Base-by-base conservation (phyloP, 2,113 vertebrate genomes). In the Gobiocypris rarus region DNA sequence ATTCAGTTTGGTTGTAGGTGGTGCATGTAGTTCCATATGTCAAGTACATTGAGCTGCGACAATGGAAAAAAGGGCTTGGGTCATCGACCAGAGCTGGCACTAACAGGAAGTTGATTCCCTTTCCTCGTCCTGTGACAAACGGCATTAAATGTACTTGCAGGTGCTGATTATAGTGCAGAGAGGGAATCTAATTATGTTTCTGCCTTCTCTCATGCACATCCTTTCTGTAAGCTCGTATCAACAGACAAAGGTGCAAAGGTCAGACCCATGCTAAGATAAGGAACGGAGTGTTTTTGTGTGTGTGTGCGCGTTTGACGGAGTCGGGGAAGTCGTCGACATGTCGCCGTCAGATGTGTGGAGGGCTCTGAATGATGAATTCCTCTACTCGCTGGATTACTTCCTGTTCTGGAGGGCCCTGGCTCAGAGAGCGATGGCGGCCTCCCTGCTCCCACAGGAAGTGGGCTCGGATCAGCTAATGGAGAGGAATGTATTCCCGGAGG, bases 381-480 rank as follows among this genome's bases (percentile, higher is more conserved):
- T 83, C 85, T 52, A 31, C 81, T 81, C 71, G 70, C 65, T 89
- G 86, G 84, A 89, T 89, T 89, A 86, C 88, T 89, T 89, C 88
- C 88, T 89, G 86, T 89, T 86, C 88, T 85, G 73, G 84, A 87
- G 88, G 82, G 83, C 81, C 75, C 69, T 43, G 75, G 86, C 81
- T 87, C 84, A 74, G 65, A 58, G 76, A 83, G 83, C 71, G 54
- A 78, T 71, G 65, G 75, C 15, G 50, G 85, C 67, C 56, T 75
- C 75, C 77, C 61, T 45, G 61, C 81, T 89, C 85, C 87, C 84
- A 89, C 86, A 89, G 88, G 88, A 89, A 89, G 88, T 89, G 84
- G 67, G 80, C 43, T 70, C 59, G 9, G 83, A 87, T 85, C 85
- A 56, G 75, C 84, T 87, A 87, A 87, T 89, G 85, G 83, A 88